Evolutionary conservation across 2,113 vertebrate species (phyloP).

Genomic region (Gnathonemus echidnorhynchus): DNA sequence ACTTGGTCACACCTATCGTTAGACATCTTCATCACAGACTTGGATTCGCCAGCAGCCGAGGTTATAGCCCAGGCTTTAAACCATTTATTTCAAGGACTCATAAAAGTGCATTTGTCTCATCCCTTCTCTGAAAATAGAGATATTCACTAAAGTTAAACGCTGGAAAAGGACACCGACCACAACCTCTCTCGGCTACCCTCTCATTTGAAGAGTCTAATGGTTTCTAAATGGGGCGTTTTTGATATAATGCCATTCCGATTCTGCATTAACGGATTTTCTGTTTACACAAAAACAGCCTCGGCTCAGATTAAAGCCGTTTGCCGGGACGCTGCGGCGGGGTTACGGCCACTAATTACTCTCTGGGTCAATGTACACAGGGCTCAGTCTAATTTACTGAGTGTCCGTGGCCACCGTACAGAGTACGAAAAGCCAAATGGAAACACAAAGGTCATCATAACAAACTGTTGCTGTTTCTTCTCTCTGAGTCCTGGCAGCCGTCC

Average conservation of each 20-base stretch:
- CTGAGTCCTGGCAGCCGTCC: conserved; percentile 65
- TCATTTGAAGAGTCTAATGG: conserved; percentile 48
- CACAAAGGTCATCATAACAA: conserved; percentile 95
- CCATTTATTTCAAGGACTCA: conserved; percentile 24
- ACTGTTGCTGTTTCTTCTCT: conserved; percentile 75
- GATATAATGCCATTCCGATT: conserved; percentile 45
- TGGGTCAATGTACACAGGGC: conserved; percentile 78
- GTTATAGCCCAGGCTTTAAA: not conserved
- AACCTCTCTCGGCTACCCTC: conserved; percentile 43
- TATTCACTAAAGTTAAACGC: conserved; percentile 43
- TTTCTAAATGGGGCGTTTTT: conserved; percentile 55
- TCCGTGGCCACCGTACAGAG: conserved; percentile 33
- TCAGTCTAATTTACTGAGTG: conserved; percentile 66
- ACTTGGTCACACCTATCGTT: not conserved
- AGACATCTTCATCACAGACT: not conserved
- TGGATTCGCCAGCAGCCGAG: not conserved
- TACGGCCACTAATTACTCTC: conserved; percentile 60
- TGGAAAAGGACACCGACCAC: conserved; percentile 50
- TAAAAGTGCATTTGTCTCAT: conserved; percentile 3
- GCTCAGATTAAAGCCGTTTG: conserved; percentile 76
- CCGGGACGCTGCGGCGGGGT: conserved; percentile 68
- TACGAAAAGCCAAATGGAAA: conserved; percentile 84
- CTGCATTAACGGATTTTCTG: conserved; percentile 43
- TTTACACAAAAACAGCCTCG: conserved; percentile 54
- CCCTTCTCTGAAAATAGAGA: conserved; percentile 7